Base-by-base conservation (phyloP, 2,888 invertebrate species). In the Cerastis leucographa region DNA sequence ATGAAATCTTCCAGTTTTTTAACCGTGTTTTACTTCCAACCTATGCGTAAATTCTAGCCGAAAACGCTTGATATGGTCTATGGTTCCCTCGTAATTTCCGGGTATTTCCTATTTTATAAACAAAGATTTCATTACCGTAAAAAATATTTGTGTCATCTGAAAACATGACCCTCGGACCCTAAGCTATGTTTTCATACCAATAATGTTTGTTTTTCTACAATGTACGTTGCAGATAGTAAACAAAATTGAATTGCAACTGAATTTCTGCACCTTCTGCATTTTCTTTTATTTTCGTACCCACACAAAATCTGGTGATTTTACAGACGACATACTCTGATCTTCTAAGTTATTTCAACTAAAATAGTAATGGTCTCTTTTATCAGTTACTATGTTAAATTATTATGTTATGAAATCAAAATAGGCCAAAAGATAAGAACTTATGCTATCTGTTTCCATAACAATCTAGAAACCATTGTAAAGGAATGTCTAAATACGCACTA, bases 371-470 rank as follows among this genome's bases (percentile, higher is more conserved):
- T 14, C 3, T 44, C 8, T 8, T 51, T 59, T 64, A 64, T 61
- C 71, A 54, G 71, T 51, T 19, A 14, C 67, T 49, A 51, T 40
- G 14, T n/a, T 51, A 35, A 14, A 35, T 35, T 35, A 35, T 35
- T 35, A 70, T 8, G 61, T 44, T 76, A 69, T 40, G 19, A 59
- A 64, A 82, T 74, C 44, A 84, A 84, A 75, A 74, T 75, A 82
- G 82, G 84, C n/a, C 67, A 51, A n/a, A 22, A 67, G 80, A 84
- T 81, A 81, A 79, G 22, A 51, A 22, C 19, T 25, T 54, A n/a
- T 12, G 54, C 61, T 79, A 70, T 67, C 56, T 8, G n/a, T 46
- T 70, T 64, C n/a, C 19, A 68, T 59, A 59, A 68, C 12, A 54
- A 68, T 71, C 29, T 84, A 56, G 59, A 71, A 66, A 61, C 12